Evolutionary conservation across 2,888 invertebrate genomes (phyloP), one percentile per base, ranked within the genome.

Genomic region (Lycophotia porphyrea): DNA sequence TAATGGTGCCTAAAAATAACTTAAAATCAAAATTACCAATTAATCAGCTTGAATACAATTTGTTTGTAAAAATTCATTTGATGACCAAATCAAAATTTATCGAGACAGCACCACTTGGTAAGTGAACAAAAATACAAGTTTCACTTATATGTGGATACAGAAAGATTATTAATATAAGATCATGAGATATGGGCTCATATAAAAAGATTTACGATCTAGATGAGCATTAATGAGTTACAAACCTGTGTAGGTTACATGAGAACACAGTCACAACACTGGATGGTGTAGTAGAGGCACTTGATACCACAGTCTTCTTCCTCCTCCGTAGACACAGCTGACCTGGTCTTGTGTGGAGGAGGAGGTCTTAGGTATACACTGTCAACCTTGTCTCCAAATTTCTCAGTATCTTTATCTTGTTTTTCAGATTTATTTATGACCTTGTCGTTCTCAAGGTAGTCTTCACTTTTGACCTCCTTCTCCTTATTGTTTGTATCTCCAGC

Each of bases 181-280:
- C 67, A 64, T 27, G 58, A 63, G 31, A 42, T 63, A 77, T 49
- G 61, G 60, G 70, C 52, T 66, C 65, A 63, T 70, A 64, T 39
- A 67, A 71, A 68, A 71, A 47, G 42, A 36, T 52, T 60, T 68
- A 69, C 52, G 42, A 75, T 47, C 68, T 75, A 75, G 18, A 73
- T 87, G 78, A 80, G 82, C 79, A 65, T 79, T 79, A 76, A 34
- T 65, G 68, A 69, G 74, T 63, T 75, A 69, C 39, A 69, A 36
- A 76, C 47, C 42, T 73, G 39, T 42, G 36, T 84, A 87, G 81
- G 78, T 93, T 93, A 96, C 94, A 95, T 94, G 55, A 96, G 88
- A 75, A 97, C 96, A 92, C 97, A 97, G 87, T 97, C 97, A 93
- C 97, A 97, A 88, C 97, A 97, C 90, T 97, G 97, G 87, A 97